A percentile compares a stretch with the other conserved stretches of the same genome.
These are phyloP conservation scores for Phyllotreta striolata DNA, from an alignment of 2,888 invertebrate genomes.

Conservation along the genomic window DNA sequence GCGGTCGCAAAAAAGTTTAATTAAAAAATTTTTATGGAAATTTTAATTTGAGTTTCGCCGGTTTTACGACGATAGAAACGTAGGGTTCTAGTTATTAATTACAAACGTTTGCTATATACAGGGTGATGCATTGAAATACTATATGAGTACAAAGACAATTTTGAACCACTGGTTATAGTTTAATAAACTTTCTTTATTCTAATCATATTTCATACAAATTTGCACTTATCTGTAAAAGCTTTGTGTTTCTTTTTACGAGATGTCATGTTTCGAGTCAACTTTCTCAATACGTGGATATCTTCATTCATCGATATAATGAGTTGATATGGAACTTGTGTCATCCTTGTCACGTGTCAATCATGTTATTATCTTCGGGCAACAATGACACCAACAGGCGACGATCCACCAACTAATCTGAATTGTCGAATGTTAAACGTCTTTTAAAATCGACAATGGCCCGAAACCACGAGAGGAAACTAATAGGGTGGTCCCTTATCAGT, in stretches of 20 bases:
- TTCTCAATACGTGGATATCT: too few species aligned
- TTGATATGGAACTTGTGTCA: slow-evolving; percentile 15
- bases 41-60: slow-evolving; percentile 36
- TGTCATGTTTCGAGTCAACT: too few species aligned
- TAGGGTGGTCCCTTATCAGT: slow-evolving; percentile 46
- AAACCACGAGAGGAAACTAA: slow-evolving; percentile 45
- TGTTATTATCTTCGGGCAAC: slow-evolving; percentile 38
- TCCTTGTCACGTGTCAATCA: slow-evolving; percentile 50
- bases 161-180: too few species aligned
- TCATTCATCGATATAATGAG: slow-evolving; percentile 4
- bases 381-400: slow-evolving; percentile 37
- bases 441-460: slow-evolving; percentile 53
- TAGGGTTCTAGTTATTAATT: slow-evolving; percentile 19
- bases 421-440: slow-evolving; percentile 55
- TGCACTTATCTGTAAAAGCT: too few species aligned
- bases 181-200: too few species aligned
- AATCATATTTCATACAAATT: too few species aligned
- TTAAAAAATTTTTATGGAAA: slow-evolving; percentile 50
- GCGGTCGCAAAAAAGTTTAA: slow-evolving; percentile 47
- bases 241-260: too few species aligned
- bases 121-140: not conserved
- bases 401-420: slow-evolving; percentile 51
- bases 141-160: too few species aligned
- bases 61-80: slow-evolving; percentile 32
- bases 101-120: not conserved